Evolutionary conservation across 2,888 invertebrate species (phyloP).

Genomic region (Apocheima hispidaria): DNA sequence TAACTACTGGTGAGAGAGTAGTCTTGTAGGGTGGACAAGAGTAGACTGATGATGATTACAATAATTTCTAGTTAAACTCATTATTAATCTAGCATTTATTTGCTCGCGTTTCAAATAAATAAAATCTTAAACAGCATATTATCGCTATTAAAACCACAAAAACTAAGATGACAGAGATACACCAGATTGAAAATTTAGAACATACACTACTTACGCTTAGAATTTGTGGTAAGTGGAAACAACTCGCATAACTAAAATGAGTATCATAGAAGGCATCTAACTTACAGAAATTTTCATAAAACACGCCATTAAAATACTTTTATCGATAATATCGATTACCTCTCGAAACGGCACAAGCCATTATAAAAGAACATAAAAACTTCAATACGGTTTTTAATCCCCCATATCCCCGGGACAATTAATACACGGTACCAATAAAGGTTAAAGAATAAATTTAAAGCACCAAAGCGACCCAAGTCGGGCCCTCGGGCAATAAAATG

Average conservation of each 20-base stretch:
- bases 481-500: slow-evolving; percentile 34
- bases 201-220: too few species aligned
- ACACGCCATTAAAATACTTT: slow-evolving; percentile 26
- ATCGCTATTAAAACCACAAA: too few species aligned
- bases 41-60: too few species aligned
- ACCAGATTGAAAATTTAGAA: too few species aligned
- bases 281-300: slow-evolving; percentile 19
- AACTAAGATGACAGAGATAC: too few species aligned
- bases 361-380: slow-evolving; percentile 37
- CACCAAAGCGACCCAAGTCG: slow-evolving; percentile 51
- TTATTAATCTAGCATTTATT: too few species aligned
- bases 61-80: too few species aligned
- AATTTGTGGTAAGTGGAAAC: neutral
- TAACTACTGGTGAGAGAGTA: too few species aligned
- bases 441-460: slow-evolving; percentile 46
- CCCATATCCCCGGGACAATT: slow-evolving; percentile 35
- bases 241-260: neutral
- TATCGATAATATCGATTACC: slow-evolving; percentile 29
- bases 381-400: slow-evolving; percentile 37
- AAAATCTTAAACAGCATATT: too few species aligned
- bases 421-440: slow-evolving; percentile 45
- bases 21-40: too few species aligned
- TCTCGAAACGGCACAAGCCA: slow-evolving; percentile 16
- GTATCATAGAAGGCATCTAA: neutral
- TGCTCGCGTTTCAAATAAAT: too few species aligned